phyloP scores from a whole-genome alignment of 2,888 invertebrate species.

The Lycia hirtaria region DNA sequence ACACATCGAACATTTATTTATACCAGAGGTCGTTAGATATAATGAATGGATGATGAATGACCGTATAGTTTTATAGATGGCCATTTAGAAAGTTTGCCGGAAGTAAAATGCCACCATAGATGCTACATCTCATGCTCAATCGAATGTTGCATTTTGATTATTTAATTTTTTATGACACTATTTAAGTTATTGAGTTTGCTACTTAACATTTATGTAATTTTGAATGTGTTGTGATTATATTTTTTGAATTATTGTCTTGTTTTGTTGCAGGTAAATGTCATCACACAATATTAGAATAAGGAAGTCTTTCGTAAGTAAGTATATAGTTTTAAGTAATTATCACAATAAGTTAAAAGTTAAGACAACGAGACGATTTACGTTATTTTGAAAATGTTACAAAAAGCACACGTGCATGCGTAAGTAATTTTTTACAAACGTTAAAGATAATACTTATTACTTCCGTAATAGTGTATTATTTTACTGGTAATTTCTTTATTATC shows the following conservation, averaged over 20 bases:
- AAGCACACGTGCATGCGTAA: too few relatives aligned
- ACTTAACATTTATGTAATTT: constrained; percentile 11
- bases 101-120: constrained; percentile 41
- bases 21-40: constrained; percentile 34
- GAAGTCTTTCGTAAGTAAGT: constrained; percentile 24
- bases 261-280: constrained; percentile 48
- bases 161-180: constrained; percentile 27
- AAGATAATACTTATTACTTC: too few relatives aligned
- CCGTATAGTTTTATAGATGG: constrained; percentile 44
- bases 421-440: too few relatives aligned
- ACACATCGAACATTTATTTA: constrained; percentile 32
- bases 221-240: constrained; percentile 3
- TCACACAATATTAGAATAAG: constrained; percentile 21
- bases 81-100: constrained; percentile 55
- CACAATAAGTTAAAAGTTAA: too few relatives aligned
- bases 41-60: constrained; percentile 42
- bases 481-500: too few relatives aligned
- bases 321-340: background rate
- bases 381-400: too few relatives aligned
- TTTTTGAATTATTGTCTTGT: constrained; percentile 14
- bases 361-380: too few relatives aligned
- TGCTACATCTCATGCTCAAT: constrained; percentile 45
- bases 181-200: constrained; percentile 3
- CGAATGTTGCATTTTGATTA: constrained; percentile 40
- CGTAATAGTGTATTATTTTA: too few relatives aligned